Base-by-base conservation (phyloP, 2,797 vertebrate genomes). In the Poecilia gillii region DNA sequence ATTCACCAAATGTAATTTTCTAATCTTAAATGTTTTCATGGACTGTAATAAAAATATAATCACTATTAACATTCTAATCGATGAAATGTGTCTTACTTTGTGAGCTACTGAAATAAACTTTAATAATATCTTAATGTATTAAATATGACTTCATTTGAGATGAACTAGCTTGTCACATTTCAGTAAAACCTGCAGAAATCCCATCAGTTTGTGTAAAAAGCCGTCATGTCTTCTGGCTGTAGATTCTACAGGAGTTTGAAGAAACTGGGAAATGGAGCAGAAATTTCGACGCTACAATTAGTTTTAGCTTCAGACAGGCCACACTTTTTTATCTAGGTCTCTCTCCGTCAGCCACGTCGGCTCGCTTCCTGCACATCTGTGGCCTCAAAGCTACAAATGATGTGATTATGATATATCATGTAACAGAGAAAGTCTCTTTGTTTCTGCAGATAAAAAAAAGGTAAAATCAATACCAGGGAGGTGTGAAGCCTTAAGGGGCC, bases 401-500 rank as follows among this genome's bases (percentile, higher is more conserved):
- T 82, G 94, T 96, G 95, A 96, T 97, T 95, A 97, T 97, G 96
- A 97, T 95, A 82, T 95, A 95, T 96, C 96, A 96, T 97, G 96
- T 96, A 96, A 96, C 90, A 75, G 86, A 92, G 88, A 95, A 95
- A 96, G 91, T 95, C 95, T 96, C 95, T 96, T 97, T 96, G 95
- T 96, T 96, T 90, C 88, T 81, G 74, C 91, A 39, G 87, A 45
- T 28, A 80, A 83, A 77, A 77, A 57, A 20, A 76, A 82, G 81
- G 75, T 90, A 93, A 96, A 97, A 97, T 97, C 96, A 93, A 96
- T 97, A 95, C 68, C 20, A 81, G 84, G 91, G 91, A 87, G 91
- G 80, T 72, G 89, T n/a, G 82, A 77, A 36, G 85, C 78, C 85
- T 89, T 81, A 4, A 74, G 90, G 92, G 92, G 77, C 82, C 72